phyloP scores from a whole-genome alignment of 2,113 vertebrate species.

The Gopherus flavomarginatus region DNA sequence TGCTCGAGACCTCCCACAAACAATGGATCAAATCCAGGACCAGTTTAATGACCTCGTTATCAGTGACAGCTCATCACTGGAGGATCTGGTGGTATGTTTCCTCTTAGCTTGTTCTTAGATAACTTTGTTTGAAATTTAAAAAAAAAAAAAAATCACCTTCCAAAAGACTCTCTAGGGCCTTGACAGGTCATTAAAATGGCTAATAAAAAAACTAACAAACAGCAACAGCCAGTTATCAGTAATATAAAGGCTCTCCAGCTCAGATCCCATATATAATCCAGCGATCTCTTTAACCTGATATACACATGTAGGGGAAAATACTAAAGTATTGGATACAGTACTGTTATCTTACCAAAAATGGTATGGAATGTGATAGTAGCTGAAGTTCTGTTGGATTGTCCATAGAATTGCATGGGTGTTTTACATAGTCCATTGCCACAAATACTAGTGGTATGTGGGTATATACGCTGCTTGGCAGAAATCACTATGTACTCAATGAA shows the following conservation, averaged over 20 bases:
- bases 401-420: rapidly evolving
- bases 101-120: slow-evolving; percentile 45
- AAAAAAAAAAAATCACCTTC: neutral
- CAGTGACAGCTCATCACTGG: slow-evolving; percentile 83
- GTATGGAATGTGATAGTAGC: neutral
- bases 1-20: slow-evolving; percentile 90
- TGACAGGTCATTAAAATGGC: neutral
- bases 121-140: neutral
- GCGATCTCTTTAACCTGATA: neutral
- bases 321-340: neutral
- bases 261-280: neutral
- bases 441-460: neutral
- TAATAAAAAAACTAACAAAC: neutral
- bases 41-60: slow-evolving; percentile 89
- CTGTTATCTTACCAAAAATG: neutral
- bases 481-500: neutral
- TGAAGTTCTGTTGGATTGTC: neutral
- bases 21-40: slow-evolving; percentile 87
- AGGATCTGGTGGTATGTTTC: slow-evolving; percentile 86
- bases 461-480: neutral
- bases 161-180: neutral
- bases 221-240: neutral
- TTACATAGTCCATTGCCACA: neutral
- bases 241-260: neutral
- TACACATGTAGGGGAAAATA: neutral